phyloP scores from a whole-genome alignment of 1,140 invertebrate genomes.

The Drosophila repletoides region DNA sequence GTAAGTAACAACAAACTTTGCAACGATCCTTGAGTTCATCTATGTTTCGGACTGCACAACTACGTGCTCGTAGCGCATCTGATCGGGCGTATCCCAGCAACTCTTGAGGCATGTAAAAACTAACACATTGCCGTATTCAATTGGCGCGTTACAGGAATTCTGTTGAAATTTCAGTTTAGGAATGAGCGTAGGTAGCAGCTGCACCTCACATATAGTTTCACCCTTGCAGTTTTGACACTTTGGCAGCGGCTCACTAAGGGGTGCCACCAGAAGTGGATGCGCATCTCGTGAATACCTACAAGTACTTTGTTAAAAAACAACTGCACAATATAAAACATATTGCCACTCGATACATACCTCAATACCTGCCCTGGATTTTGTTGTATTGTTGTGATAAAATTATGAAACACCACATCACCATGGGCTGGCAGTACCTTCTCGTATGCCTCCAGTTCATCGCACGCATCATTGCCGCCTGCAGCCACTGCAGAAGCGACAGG shows the following conservation, averaged over 20 bases:
- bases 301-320: neutral
- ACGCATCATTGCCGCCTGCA: slow-evolving; percentile 50
- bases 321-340: slow-evolving; percentile 36
- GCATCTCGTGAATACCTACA: slow-evolving; percentile 87
- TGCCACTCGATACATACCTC: slow-evolving; percentile 84
- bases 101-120: slow-evolving; percentile 91
- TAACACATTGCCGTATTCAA: slow-evolving; percentile 92
- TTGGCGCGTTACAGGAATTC: slow-evolving; percentile 82
- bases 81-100: slow-evolving; percentile 90
- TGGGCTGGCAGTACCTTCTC: slow-evolving; percentile 90
- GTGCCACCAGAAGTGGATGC: slow-evolving; percentile 86
- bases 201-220: slow-evolving; percentile 90
- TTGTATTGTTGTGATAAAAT: slow-evolving; percentile 88
- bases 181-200: slow-evolving; percentile 90
- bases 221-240: slow-evolving; percentile 88
- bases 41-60: slow-evolving; percentile 88
- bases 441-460: slow-evolving; percentile 86
- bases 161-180: slow-evolving; percentile 86
- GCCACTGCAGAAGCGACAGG: slow-evolving; percentile 38
- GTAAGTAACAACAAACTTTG: no score
- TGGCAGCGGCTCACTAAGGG: slow-evolving; percentile 83
- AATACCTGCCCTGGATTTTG: slow-evolving; percentile 91
- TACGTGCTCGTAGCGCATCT: slow-evolving; percentile 87
- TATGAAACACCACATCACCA: slow-evolving; percentile 91
- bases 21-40: neutral